A percentile compares a stretch with the other conserved stretches of the same genome.
Evolutionary conservation across 92 coral and sea anemone species (phyloP).

Genomic region (Umimayanthus chanpuru): DNA sequence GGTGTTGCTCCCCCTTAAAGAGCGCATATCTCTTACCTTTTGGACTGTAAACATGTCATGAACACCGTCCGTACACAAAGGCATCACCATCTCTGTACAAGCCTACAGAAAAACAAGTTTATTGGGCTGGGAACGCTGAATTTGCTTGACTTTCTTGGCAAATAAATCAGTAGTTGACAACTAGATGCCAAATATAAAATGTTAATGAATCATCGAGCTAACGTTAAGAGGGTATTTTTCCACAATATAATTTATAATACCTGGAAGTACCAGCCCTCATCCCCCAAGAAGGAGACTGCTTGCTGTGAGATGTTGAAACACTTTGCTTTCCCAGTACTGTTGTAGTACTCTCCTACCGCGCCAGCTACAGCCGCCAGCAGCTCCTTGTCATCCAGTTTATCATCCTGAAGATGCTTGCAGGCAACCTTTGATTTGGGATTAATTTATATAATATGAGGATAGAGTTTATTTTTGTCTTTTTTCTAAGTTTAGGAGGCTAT

Average conservation of each 20-base stretch:
- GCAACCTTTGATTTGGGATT: conserved; percentile 54
- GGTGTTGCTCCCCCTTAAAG: no score
- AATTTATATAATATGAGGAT: background rate
- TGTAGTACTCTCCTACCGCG: conserved; percentile 94
- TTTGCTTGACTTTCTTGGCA: no score
- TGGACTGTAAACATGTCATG: conserved; percentile 88
- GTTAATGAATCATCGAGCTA: no score
- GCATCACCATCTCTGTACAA: conserved; percentile 99
- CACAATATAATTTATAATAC: conserved; percentile 38
- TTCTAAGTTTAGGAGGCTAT: background rate
- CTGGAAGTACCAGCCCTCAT: conserved; percentile 97
- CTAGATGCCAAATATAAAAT: no score
- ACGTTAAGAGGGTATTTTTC: background rate
- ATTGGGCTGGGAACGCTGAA: no score
- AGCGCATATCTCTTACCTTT: conserved; percentile 55
- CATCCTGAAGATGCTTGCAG: conserved; percentile 80
- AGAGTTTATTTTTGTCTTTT: no score
- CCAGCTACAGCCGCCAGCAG: conserved; percentile 71
- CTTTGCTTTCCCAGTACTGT: conserved; percentile 82
- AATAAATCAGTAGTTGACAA: no score
- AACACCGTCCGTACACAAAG: conserved; percentile 88
- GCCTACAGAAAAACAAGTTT: conserved; percentile 59
- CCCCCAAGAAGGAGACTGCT: conserved; percentile 93
- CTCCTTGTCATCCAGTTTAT: conserved; percentile 67
- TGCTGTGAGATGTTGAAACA: conserved; percentile 91